phyloP scores from a whole-genome alignment of 2,113 vertebrate species.

The Euleptes europaea region DNA sequence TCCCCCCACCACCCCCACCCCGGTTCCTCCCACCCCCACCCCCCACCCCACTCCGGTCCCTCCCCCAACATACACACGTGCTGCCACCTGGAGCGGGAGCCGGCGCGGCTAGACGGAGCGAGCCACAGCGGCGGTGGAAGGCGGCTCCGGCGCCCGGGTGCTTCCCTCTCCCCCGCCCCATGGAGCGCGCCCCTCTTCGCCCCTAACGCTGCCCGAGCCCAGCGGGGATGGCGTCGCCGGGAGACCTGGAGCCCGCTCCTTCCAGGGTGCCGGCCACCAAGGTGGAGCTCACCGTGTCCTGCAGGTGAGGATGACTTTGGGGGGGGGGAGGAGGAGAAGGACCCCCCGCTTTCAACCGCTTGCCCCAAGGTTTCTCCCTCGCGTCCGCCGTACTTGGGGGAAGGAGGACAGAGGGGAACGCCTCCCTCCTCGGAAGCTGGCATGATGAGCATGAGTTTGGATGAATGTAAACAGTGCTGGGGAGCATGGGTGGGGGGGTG shows the following conservation, averaged over 20 bases:
- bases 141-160: conserved; percentile 16
- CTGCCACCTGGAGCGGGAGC: conserved; percentile 9
- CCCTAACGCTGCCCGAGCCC: conserved; percentile 53
- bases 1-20: neutral
- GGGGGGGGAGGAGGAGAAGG: neutral
- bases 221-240: conserved; percentile 85
- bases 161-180: conserved; percentile 21
- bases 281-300: conserved; percentile 92
- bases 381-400: neutral
- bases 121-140: conserved; percentile 19
- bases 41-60: neutral
- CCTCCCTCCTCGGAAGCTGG: neutral
- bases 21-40: neutral
- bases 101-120: conserved; percentile 6
- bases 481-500: neutral
- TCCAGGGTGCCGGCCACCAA: conserved; percentile 91
- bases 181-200: conserved; percentile 21
- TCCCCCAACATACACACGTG: neutral
- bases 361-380: neutral
- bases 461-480: neutral
- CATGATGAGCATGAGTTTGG: neutral
- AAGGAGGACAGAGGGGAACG: neutral
- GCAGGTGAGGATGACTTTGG: conserved; percentile 79
- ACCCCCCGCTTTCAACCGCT: neutral
- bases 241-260: conserved; percentile 84